phyloP scores from a whole-genome alignment of 1,140 invertebrate species.

The Tetraneura akinire region DNA sequence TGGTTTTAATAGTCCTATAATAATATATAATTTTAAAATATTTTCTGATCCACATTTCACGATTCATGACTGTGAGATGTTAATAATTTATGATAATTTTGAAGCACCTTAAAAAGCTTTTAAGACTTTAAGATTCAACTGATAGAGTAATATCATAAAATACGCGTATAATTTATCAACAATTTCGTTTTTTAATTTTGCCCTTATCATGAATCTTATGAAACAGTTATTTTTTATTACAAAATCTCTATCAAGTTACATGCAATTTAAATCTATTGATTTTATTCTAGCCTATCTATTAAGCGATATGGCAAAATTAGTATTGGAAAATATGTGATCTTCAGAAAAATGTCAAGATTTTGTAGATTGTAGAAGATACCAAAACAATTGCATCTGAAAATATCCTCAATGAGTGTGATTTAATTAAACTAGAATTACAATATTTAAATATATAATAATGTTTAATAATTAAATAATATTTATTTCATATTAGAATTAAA shows the following conservation, averaged over 20 bases:
- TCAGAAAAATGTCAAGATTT: neutral
- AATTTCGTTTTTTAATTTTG: neutral
- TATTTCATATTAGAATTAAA: too few species aligned
- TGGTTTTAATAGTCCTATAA: too few species aligned
- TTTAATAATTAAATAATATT: too few species aligned
- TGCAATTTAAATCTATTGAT: neutral
- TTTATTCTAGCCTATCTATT: neutral
- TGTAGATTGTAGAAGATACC: neutral
- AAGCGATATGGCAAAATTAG: neutral
- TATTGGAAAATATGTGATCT: neutral
- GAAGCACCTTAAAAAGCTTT: neutral
- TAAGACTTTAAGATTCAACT: too few species aligned
- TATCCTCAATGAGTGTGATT: neutral
- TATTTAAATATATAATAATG: too few species aligned
- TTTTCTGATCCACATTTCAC: neutral
- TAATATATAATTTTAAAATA: too few species aligned
- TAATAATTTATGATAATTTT: neutral
- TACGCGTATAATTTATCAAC: neutral
- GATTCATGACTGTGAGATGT: neutral
- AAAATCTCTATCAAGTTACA: neutral
- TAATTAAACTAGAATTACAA: neutral
- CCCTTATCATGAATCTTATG: slow-evolving; percentile 2
- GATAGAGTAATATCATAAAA: too few species aligned
- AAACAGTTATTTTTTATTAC: neutral
- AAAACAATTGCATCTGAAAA: neutral